phyloP scores from a whole-genome alignment of 2,113 vertebrate genomes.

The Mesembrinibis cayennensis region DNA sequence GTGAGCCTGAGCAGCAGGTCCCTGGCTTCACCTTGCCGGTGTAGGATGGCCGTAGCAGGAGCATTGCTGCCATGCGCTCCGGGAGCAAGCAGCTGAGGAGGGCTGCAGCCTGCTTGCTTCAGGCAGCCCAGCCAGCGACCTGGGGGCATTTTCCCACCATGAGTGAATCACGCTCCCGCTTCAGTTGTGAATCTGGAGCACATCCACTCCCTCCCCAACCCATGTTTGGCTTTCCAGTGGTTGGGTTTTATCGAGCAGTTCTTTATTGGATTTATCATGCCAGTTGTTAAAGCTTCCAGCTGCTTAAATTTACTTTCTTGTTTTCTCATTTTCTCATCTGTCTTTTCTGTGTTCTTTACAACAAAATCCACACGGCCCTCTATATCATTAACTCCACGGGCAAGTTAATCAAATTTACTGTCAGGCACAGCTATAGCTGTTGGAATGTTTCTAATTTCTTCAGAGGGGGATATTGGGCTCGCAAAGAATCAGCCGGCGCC shows the following conservation, averaged over 20 bases:
- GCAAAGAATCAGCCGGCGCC: neutral
- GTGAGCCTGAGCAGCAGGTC: neutral
- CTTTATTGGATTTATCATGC: slow-evolving; percentile 74
- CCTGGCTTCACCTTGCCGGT: neutral
- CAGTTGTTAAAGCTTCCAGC: slow-evolving; percentile 74
- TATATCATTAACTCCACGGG: slow-evolving; percentile 72
- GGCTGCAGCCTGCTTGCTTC: neutral
- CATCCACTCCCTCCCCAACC: neutral
- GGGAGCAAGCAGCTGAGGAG: neutral
- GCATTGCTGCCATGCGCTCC: fast-evolving
- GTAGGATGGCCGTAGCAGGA: neutral
- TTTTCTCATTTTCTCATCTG: slow-evolving; percentile 75
- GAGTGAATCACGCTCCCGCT: neutral
- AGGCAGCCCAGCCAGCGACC: fast-evolving
- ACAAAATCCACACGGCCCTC: slow-evolving; percentile 72
- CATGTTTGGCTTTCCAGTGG: slow-evolving; percentile 61
- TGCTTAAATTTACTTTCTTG: slow-evolving; percentile 74
- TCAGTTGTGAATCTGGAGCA: neutral
- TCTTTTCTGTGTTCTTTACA: slow-evolving; percentile 74
- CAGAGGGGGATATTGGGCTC: neutral
- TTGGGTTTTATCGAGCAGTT: slow-evolving; percentile 69
- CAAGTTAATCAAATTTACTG: slow-evolving; percentile 72
- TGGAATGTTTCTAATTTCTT: slow-evolving; percentile 67
- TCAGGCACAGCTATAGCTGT: slow-evolving; percentile 56
- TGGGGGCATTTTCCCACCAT: neutral